A percentile compares a stretch with the other conserved stretches of the same genome.
These are phyloP conservation scores for Philopedon plagiatum DNA, from an alignment of 2,888 invertebrate genomes.

Conservation along the genomic window DNA sequence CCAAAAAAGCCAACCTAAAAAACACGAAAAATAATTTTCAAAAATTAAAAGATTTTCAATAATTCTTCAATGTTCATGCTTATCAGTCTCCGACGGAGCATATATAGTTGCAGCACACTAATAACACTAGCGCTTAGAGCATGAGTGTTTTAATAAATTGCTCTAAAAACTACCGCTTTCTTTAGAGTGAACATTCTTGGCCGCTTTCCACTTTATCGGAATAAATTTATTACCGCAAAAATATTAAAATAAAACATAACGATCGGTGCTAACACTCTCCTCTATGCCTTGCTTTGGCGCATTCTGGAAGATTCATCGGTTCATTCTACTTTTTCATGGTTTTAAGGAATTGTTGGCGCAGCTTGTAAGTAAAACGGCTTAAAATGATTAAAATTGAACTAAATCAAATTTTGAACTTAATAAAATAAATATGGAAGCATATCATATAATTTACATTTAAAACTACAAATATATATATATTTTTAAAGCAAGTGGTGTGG, in stretches of 20 bases:
- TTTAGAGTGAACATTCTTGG: constrained; percentile 19
- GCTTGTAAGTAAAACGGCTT: neutral
- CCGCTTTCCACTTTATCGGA: constrained; percentile 4
- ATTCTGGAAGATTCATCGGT: neutral
- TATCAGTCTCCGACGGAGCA: too few relatives aligned
- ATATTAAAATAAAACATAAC: constrained; percentile 15
- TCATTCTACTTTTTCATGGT: neutral
- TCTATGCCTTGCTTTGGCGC: neutral
- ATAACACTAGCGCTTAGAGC: neutral
- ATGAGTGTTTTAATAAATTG: neutral
- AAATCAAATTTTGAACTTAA: too few relatives aligned
- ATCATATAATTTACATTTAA: too few relatives aligned
- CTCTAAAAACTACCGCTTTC: neutral
- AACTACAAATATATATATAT: too few relatives aligned
- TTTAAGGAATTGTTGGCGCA: neutral
- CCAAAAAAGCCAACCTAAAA: too few relatives aligned
- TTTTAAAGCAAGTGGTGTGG: too few relatives aligned
- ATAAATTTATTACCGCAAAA: neutral
- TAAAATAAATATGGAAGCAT: too few relatives aligned
- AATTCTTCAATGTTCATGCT: too few relatives aligned
- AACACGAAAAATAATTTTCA: too few relatives aligned
- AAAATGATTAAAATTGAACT: neutral
- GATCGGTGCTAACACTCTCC: neutral
- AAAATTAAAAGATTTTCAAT: too few relatives aligned
- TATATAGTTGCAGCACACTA: too few relatives aligned